A percentile compares a stretch with the other conserved stretches of the same genome.
phyloP scores from a whole-genome alignment of 2,797 vertebrate genomes.

The Psittacula echo region DNA sequence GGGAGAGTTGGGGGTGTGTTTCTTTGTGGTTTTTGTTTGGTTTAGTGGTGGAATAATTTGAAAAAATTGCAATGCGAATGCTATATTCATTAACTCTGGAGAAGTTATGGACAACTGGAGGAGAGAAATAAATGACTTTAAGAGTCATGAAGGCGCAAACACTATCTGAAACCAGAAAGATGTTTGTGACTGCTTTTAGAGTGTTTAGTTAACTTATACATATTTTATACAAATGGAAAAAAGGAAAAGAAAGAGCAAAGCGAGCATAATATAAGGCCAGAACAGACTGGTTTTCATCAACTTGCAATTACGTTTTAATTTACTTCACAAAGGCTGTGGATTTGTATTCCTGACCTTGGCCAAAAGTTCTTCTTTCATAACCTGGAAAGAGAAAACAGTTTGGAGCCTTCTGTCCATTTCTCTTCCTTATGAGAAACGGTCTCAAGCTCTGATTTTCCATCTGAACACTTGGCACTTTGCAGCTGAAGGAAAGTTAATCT shows the following conservation, averaged over 20 bases:
- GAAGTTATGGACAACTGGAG: neutral
- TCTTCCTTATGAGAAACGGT: neutral
- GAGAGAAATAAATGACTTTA: neutral
- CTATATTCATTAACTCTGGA: neutral
- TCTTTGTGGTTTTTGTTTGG: neutral
- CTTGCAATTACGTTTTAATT: neutral
- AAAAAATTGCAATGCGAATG: neutral
- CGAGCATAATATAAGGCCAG: neutral
- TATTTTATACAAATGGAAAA: neutral
- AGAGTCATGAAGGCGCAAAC: rapidly evolving
- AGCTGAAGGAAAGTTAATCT: neutral
- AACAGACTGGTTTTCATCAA: neutral
- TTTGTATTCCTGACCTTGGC: neutral
- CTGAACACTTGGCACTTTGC: neutral
- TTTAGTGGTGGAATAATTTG: neutral
- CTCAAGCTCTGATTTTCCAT: neutral
- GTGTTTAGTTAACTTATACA: neutral
- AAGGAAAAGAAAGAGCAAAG: neutral
- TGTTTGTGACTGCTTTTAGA: neutral
- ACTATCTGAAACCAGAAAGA: neutral
- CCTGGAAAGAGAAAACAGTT: neutral
- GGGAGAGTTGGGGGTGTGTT: neutral
- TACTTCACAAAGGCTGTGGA: neutral
- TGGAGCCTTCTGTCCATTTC: neutral
- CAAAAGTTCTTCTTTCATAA: neutral